A percentile compares a stretch with the other conserved stretches of the same genome.
Evolutionary conservation across 23 tunicate genomes (phyloP).

Genomic region (Trididemnum clinides): DNA sequence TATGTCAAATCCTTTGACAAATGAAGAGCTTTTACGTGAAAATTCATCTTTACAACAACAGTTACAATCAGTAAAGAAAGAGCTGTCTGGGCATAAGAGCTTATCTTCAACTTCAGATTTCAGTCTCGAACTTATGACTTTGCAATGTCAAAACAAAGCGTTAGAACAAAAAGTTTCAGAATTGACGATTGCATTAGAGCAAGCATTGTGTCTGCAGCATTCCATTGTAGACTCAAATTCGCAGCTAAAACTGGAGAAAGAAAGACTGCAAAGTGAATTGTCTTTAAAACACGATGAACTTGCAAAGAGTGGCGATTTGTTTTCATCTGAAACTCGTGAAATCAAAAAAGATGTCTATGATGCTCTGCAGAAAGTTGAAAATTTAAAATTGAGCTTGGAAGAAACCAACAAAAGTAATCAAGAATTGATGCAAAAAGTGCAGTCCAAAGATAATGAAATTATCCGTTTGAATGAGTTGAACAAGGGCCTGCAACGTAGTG

Average conservation of each 20-base stretch:
- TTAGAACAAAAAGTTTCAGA: slow-evolving; percentile 56
- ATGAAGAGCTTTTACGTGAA: slow-evolving; percentile 4
- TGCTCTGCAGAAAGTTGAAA: slow-evolving; percentile 66
- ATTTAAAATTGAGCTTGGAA: slow-evolving; percentile 31
- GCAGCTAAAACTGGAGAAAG: slow-evolving; percentile 13
- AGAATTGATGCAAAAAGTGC: slow-evolving; percentile 6
- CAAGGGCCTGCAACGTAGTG: slow-evolving; percentile 83
- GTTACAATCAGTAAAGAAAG: slow-evolving; percentile 38
- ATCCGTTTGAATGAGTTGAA: slow-evolving; percentile 61
- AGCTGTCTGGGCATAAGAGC: neutral
- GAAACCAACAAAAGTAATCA: slow-evolving; percentile 43
- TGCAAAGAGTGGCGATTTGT: slow-evolving; percentile 56
- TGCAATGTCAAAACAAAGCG: slow-evolving; percentile 66
- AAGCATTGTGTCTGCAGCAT: slow-evolving; percentile 20
- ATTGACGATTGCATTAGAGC: slow-evolving; percentile 40
- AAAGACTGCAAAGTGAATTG: slow-evolving; percentile 46
- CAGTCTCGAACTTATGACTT: slow-evolving; percentile 49
- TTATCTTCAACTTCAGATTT: neutral
- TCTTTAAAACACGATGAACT: slow-evolving; percentile 49
- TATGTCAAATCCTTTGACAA: neutral
- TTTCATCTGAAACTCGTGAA: slow-evolving; percentile 56
- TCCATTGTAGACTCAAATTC: slow-evolving; percentile 10
- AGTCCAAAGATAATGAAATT: slow-evolving; percentile 74
- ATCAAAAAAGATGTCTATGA: slow-evolving; percentile 63
- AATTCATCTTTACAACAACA: slow-evolving; percentile 41